phyloP scores from a whole-genome alignment of 1,140 invertebrate genomes.

The Polyergus mexicanus region DNA sequence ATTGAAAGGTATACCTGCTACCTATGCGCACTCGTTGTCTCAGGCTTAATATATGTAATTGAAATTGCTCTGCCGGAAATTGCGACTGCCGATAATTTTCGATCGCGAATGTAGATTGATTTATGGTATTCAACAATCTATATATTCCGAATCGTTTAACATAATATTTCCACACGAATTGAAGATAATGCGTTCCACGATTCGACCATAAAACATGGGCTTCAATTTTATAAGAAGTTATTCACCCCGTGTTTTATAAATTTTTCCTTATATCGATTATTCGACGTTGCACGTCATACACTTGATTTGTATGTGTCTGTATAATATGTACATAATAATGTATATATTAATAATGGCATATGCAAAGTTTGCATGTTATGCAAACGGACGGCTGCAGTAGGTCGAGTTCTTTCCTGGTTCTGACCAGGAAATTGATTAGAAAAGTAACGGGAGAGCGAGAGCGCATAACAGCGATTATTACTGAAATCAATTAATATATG shows the following conservation, averaged over 20 bases:
- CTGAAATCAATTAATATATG: conserved; percentile 10
- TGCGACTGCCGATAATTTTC: conserved; percentile 40
- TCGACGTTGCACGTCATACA: not conserved
- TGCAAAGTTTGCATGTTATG: conserved; percentile 63
- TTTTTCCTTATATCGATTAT: conserved; percentile 2
- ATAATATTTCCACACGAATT: not conserved
- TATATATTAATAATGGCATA: conserved; percentile 50
- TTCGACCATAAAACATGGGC: conserved; percentile 9
- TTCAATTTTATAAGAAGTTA: not conserved
- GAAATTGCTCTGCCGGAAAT: conserved; percentile 13
- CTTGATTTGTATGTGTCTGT: no score
- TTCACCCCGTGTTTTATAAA: conserved; percentile 16
- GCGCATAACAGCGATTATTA: conserved; percentile 21
- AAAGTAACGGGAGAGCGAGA: conserved; percentile 31
- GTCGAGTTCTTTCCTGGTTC: conserved; percentile 59
- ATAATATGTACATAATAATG: no score
- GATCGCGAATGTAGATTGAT: conserved; percentile 26
- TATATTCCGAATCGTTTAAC: conserved; percentile 11
- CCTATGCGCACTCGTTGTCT: conserved; percentile 14
- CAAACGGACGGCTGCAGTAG: conserved; percentile 47
- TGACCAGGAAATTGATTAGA: conserved; percentile 71
- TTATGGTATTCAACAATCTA: not conserved
- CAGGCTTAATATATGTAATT: conserved; percentile 44
- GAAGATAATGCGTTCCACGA: conserved; percentile 5
- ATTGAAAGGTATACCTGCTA: conserved; percentile 54